A percentile compares a stretch with the other conserved stretches of the same genome.
phyloP scores from a whole-genome alignment of 1,140 invertebrate genomes.

The Oncopeltus fasciatus region DNA sequence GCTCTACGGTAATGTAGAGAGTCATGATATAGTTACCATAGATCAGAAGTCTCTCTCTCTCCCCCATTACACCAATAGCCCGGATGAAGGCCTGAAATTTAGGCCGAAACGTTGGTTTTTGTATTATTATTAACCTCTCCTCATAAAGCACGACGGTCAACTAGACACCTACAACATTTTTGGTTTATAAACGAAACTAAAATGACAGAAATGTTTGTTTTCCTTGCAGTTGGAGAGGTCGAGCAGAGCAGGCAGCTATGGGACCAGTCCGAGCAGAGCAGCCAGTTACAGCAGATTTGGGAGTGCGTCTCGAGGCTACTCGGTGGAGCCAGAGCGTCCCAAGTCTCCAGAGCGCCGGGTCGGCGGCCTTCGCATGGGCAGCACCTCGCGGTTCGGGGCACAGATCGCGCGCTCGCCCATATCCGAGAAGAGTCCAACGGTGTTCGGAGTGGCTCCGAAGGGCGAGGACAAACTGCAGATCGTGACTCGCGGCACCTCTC shows the following conservation, averaged over 20 bases:
- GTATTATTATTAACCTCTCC: not conserved
- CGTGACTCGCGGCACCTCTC: slow-evolving; percentile 57
- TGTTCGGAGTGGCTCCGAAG: slow-evolving; percentile 21
- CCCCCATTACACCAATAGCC: not conserved
- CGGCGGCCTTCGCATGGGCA: slow-evolving; percentile 11
- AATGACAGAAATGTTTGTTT: not conserved
- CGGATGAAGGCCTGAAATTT: not conserved
- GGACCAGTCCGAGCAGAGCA: not conserved
- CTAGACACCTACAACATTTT: not conserved
- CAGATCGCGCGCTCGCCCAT: slow-evolving; percentile 23
- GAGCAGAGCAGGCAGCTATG: slow-evolving; percentile 8
- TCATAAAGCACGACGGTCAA: too few relatives aligned
- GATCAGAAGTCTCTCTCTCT: too few relatives aligned
- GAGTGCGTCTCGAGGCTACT: not conserved
- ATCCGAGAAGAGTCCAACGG: slow-evolving; percentile 22
- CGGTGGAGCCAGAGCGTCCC: not conserved
- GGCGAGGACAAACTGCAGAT: slow-evolving; percentile 35
- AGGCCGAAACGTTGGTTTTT: not conserved
- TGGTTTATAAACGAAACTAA: not conserved
- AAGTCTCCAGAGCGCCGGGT: slow-evolving; percentile 5
- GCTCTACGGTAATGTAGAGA: too few relatives aligned
- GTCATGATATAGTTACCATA: too few relatives aligned
- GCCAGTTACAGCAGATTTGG: not conserved
- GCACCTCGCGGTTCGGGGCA: slow-evolving; percentile 21
- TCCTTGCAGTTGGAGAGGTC: not conserved